Percentiles rank a stretch among this genome's conserved stretches.
phyloP scores from a whole-genome alignment of 1,140 invertebrate genomes.

The Meloidogyne hapla region DNA sequence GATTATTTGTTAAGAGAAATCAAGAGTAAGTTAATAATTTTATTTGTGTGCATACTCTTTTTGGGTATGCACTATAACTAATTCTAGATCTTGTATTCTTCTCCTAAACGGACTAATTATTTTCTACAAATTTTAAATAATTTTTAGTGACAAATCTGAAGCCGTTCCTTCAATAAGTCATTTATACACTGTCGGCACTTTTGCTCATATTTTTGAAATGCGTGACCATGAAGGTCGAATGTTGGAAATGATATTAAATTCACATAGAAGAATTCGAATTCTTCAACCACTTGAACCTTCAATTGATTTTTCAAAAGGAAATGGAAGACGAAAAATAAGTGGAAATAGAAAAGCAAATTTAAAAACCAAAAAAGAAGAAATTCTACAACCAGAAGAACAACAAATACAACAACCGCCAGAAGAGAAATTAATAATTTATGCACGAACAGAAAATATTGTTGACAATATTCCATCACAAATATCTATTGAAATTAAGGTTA shows the following conservation, averaged over 20 bases:
- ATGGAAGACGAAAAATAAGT: constrained; percentile 19
- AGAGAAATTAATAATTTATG: constrained; percentile 75
- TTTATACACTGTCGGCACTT: constrained; percentile 86
- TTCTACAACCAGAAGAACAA: constrained; percentile 19
- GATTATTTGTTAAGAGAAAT: constrained; percentile 90
- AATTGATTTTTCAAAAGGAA: constrained; percentile 18
- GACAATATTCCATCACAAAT: constrained; percentile 83
- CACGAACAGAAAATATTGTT: constrained; percentile 87
- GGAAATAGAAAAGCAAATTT: not conserved
- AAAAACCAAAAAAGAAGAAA: constrained; percentile 33
- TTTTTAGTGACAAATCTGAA: constrained; percentile 66
- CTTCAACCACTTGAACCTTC: constrained; percentile 41
- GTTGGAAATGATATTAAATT: constrained; percentile 75
- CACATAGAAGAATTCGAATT: constrained; percentile 54
- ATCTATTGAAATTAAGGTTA: constrained; percentile 88
- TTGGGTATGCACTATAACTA: too few species aligned
- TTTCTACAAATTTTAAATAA: constrained; percentile 13
- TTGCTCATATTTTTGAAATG: constrained; percentile 90
- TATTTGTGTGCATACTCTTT: too few species aligned
- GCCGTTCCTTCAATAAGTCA: constrained; percentile 81
- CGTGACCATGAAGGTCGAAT: constrained; percentile 70
- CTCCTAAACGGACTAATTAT: constrained; percentile 30
- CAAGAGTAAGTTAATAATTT: constrained; percentile 73
- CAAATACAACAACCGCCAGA: constrained; percentile 24
- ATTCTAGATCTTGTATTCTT: too few species aligned